A percentile compares a stretch with the other conserved stretches of the same genome.
These are phyloP conservation scores for Pelecanoides urinatrix DNA, from an alignment of 2,113 vertebrate species.

Conservation along the genomic window DNA sequence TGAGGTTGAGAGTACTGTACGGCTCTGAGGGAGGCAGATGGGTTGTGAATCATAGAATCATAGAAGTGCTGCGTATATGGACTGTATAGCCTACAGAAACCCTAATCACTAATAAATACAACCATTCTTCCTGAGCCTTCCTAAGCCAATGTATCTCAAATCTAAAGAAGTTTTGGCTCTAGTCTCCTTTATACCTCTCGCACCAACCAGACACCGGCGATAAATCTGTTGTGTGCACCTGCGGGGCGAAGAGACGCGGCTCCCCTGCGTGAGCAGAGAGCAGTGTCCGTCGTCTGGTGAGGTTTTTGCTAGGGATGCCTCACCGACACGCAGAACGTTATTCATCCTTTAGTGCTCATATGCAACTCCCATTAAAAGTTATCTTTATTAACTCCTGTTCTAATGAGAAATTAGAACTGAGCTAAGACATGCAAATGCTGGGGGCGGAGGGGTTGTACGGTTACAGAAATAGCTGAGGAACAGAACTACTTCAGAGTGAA, in stretches of 20 bases:
- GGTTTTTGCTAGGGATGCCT: not conserved
- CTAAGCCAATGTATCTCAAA: not conserved
- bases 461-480: not conserved
- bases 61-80: not conserved
- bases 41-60: no score
- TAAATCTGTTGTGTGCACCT: no score
- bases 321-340: not conserved
- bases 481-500: not conserved
- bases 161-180: not conserved
- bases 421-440: not conserved
- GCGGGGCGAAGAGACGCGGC: not conserved
- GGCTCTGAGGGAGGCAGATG: not conserved
- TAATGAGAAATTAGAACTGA: not conserved
- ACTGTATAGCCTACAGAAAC: not conserved
- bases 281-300: rapidly evolving
- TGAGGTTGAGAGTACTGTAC: not conserved
- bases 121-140: not conserved
- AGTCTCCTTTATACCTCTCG: not conserved
- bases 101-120: no score
- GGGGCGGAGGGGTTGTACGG: not conserved
- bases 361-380: not conserved
- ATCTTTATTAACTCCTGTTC: not conserved
- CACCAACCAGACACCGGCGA: not conserved
- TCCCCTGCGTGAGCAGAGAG: not conserved
- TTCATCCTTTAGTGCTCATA: not conserved